These are phyloP conservation scores for Branchellion lobata DNA, from an alignment of 2,888 invertebrate species.

Conservation along the genomic window DNA sequence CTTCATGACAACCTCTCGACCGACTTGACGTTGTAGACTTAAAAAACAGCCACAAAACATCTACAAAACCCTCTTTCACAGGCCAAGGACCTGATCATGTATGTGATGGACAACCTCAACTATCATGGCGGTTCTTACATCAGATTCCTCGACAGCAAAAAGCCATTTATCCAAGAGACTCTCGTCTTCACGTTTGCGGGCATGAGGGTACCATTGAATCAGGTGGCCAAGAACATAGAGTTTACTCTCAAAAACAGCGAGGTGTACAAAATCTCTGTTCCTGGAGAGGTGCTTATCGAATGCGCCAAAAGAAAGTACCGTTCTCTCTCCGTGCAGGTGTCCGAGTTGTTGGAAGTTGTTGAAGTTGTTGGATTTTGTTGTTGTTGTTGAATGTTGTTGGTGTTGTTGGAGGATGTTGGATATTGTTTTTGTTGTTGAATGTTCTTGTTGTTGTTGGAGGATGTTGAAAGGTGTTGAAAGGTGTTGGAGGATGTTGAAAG, in stretches of 20 bases:
- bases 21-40: too few species aligned
- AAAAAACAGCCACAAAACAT: too few species aligned
- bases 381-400: too few species aligned
- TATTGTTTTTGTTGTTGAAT: too few species aligned
- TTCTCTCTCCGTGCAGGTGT: neutral
- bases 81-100: neutral
- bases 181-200: neutral
- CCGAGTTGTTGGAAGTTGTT: too few species aligned
- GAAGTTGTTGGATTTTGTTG: too few species aligned
- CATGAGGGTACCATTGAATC: neutral
- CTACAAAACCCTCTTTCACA: too few species aligned
- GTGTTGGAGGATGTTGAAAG: too few species aligned
- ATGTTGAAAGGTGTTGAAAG: too few species aligned
- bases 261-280: neutral
- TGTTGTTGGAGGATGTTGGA: too few species aligned
- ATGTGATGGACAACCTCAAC: neutral
- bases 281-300: neutral
- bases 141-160: neutral
- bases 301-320: neutral
- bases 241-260: neutral
- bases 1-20: too few species aligned
- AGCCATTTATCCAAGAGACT: neutral
- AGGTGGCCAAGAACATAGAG: neutral
- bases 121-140: neutral
- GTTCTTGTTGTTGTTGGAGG: too few species aligned